Conservation (phyloP, 2,113 vertebrate genomes). For the Odocoileus hemionus region DNA sequence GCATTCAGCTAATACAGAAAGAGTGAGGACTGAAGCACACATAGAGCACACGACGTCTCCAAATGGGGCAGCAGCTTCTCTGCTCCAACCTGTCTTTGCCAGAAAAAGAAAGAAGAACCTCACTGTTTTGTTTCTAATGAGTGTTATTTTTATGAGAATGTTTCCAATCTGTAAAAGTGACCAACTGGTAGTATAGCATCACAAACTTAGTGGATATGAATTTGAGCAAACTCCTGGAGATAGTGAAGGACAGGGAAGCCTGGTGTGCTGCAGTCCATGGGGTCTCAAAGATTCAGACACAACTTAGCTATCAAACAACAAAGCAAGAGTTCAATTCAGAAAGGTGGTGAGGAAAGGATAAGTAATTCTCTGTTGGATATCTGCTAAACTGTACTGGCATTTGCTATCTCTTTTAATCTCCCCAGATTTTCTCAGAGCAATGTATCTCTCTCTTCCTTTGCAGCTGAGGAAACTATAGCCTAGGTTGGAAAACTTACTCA, state of each 20-base stretch:
- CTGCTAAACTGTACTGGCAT: accelerated
- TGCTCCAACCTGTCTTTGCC: background rate
- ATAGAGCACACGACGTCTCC: accelerated
- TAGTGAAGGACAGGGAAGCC: background rate
- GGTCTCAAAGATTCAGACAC: background rate
- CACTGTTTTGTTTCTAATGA: background rate
- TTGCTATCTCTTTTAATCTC: accelerated
- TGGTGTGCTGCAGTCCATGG: background rate
- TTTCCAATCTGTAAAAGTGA: background rate
- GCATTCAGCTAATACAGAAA: too few species aligned
- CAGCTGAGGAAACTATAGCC: background rate
- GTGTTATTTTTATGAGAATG: background rate
- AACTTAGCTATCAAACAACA: background rate
- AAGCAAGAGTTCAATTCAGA: background rate
- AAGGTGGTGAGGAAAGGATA: accelerated
- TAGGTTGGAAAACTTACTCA: background rate
- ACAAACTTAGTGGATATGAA: background rate
- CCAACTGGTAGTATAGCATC: background rate
- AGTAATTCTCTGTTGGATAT: accelerated
- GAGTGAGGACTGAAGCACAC: accelerated
- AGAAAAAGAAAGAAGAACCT: background rate
- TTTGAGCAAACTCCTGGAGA: background rate
- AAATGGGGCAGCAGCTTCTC: accelerated
- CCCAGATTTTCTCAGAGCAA: too few species aligned
- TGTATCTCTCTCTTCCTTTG: too few species aligned